A percentile compares a stretch with the other conserved stretches of the same genome.
phyloP scores from a whole-genome alignment of 1,140 invertebrate species.

The Helicoverpa zea region DNA sequence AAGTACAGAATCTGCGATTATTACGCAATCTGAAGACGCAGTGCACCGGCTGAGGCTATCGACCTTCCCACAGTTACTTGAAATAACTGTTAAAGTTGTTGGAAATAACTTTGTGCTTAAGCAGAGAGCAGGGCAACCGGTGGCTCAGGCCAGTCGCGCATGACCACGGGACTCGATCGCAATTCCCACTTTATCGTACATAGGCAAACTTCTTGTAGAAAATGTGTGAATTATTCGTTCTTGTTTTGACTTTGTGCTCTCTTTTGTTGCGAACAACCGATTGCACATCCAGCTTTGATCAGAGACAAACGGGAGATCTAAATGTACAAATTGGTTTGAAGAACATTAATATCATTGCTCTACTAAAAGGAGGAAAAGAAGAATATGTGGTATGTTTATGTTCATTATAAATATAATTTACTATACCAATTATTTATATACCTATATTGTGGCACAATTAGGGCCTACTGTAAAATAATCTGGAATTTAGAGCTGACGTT shows the following conservation, averaged over 20 bases:
- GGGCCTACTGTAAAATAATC: too few species aligned
- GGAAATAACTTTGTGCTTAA: constrained; percentile 81
- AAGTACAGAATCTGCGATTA: constrained; percentile 59
- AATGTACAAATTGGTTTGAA: constrained; percentile 93
- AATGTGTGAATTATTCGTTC: constrained; percentile 36
- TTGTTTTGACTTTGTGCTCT: constrained; percentile 20
- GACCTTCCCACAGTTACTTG: constrained; percentile 84
- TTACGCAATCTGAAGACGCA: constrained; percentile 76
- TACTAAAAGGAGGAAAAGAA: constrained; percentile 84
- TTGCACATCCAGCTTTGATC: constrained; percentile 87
- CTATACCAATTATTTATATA: too few species aligned
- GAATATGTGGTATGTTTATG: constrained; percentile 81
- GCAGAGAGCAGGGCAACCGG: constrained; percentile 67
- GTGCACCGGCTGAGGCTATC: constrained; percentile 80
- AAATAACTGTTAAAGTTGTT: constrained; percentile 85
- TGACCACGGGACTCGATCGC: constrained; percentile 66
- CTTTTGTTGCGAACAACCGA: constrained; percentile 42
- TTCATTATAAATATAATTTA: too few species aligned
- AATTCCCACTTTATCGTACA: constrained; percentile 52
- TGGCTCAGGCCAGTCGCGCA: constrained; percentile 66
- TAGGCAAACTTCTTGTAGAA: neutral
- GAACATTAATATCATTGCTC: constrained; percentile 91
- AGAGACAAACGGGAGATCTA: constrained; percentile 91
- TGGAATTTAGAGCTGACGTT: too few species aligned
- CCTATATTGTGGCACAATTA: too few species aligned